A percentile compares a stretch with the other conserved stretches of the same genome.
These are phyloP conservation scores for Euzetes globulus DNA, from an alignment of 2,888 invertebrate genomes.

Conservation along the genomic window DNA sequence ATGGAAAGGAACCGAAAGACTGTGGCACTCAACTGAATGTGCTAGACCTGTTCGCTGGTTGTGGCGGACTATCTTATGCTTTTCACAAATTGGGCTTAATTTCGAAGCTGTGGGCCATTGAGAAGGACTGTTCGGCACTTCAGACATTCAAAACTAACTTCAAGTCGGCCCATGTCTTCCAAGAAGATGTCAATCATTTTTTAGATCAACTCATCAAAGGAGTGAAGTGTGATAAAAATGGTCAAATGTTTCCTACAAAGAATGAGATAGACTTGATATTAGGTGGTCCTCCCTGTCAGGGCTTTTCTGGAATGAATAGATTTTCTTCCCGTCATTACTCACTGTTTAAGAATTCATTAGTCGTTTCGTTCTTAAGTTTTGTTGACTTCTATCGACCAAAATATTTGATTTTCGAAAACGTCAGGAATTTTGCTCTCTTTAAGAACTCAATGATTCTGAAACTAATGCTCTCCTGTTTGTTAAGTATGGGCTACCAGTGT, in stretches of 20 bases:
- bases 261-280: conserved; percentile 75
- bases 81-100: conserved; percentile 52
- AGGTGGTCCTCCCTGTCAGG: conserved; percentile 82
- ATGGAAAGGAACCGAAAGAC: not conserved
- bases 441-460: conserved; percentile 73
- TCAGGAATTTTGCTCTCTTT: conserved; percentile 74
- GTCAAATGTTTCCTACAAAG: conserved; percentile 58
- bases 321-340: conserved; percentile 77
- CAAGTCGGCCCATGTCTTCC: conserved; percentile 63
- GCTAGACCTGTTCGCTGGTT: conserved; percentile 77
- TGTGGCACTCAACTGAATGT: conserved; percentile 51
- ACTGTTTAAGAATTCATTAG: conserved; percentile 73
- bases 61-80: conserved; percentile 56
- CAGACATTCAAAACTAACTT: conserved; percentile 70
- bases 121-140: conserved; percentile 67
- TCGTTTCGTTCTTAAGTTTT: conserved; percentile 70
- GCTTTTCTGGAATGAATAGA: conserved; percentile 80
- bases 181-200: conserved; percentile 70
- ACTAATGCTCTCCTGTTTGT: conserved; percentile 63
- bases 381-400: conserved; percentile 77
- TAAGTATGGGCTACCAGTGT: conserved; percentile 79
- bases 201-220: conserved; percentile 60
- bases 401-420: conserved; percentile 75
- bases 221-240: conserved; percentile 45
- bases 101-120: conserved; percentile 71